phyloP scores from a whole-genome alignment of 2,888 invertebrate species.

The Cephonodes hylas region DNA sequence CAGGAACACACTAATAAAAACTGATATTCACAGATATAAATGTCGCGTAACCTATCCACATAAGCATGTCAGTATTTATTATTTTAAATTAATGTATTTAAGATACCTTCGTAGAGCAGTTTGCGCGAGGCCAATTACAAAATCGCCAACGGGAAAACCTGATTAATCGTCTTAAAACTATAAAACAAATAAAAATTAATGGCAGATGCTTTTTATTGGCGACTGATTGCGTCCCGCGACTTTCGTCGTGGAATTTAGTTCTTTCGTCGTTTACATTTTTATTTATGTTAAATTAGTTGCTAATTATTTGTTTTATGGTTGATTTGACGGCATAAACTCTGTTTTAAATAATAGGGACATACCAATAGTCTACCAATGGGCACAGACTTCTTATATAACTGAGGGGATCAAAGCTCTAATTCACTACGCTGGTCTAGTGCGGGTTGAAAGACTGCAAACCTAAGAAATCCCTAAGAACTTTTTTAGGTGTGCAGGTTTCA shows the following conservation, averaged over 20 bases:
- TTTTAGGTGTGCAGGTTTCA: too few relatives aligned
- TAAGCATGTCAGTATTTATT: not conserved
- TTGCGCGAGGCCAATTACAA: not conserved
- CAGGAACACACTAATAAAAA: not conserved
- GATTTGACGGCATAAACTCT: too few relatives aligned
- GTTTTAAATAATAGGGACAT: too few relatives aligned
- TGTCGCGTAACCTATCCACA: not conserved
- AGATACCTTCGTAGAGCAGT: not conserved
- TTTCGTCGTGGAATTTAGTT: not conserved
- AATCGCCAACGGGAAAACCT: conserved; percentile 1
- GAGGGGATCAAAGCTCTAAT: too few relatives aligned
- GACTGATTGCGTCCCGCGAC: not conserved
- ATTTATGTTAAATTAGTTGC: not conserved
- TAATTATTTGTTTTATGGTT: too few relatives aligned
- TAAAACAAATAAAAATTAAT: conserved; percentile 11
- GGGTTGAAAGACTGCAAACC: too few relatives aligned
- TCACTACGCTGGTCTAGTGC: too few relatives aligned
- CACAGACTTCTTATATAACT: too few relatives aligned
- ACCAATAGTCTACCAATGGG: too few relatives aligned
- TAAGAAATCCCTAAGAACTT: too few relatives aligned
- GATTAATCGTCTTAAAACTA: conserved; percentile 3
- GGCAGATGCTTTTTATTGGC: not conserved
- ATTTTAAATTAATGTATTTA: not conserved
- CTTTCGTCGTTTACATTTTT: not conserved
- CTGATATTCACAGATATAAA: not conserved